Evolutionary conservation across 2,113 vertebrate species (phyloP).

Genomic region (Xenopus borealis): DNA sequence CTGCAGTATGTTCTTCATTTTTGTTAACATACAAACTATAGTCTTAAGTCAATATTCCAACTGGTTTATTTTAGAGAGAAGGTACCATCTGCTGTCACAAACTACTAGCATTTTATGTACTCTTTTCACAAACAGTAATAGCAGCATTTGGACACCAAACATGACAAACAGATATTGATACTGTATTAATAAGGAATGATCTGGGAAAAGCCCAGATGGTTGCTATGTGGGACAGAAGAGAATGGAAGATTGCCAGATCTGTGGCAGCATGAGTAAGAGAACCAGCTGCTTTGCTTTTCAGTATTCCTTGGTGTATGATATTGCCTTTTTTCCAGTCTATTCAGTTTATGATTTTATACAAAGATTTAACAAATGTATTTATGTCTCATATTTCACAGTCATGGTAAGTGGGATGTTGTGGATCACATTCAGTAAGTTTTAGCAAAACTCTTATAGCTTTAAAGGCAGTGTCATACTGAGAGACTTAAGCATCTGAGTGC

Average conservation of each 20-base stretch:
- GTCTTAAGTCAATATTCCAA: not conserved
- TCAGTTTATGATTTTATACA: slow-evolving; percentile 5
- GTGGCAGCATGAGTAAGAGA: slow-evolving; percentile 17
- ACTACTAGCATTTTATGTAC: not conserved
- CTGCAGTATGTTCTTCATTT: not conserved
- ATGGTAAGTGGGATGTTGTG: slow-evolving; percentile 3
- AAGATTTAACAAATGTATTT: not conserved
- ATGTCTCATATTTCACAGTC: slow-evolving; percentile 20
- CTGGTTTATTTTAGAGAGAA: slow-evolving; percentile 6
- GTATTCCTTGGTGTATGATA: not conserved
- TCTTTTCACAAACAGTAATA: not conserved
- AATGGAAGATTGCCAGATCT: not conserved
- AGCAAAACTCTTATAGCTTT: no score
- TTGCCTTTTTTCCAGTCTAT: slow-evolving; percentile 19
- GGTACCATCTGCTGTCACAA: slow-evolving; percentile 13
- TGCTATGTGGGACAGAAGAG: slow-evolving; percentile 11
- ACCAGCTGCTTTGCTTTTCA: slow-evolving; percentile 16
- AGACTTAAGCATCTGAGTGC: no score
- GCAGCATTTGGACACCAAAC: slow-evolving; percentile 30
- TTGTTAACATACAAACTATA: not conserved
- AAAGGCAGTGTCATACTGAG: no score
- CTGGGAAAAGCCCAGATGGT: slow-evolving; percentile 13
- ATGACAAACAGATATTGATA: slow-evolving; percentile 1
- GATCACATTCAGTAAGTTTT: not conserved
- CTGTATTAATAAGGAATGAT: not conserved